A percentile compares a stretch with the other conserved stretches of the same genome.
phyloP scores from a whole-genome alignment of 1,140 invertebrate genomes.

The Zaprionus davidi region DNA sequence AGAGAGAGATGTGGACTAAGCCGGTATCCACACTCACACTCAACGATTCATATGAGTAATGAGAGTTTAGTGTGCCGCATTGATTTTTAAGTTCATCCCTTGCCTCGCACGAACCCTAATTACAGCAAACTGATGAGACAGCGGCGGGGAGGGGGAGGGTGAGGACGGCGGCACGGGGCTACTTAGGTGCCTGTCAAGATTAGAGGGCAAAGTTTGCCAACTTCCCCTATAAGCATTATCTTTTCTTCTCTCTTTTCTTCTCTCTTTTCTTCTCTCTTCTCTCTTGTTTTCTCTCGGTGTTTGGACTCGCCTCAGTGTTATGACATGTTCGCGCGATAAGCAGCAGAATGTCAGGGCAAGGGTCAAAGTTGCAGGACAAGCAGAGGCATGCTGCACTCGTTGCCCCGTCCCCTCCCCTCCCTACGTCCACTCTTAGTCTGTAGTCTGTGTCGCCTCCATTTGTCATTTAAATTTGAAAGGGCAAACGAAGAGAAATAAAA shows the following conservation, averaged over 20 bases:
- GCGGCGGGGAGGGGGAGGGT: neutral
- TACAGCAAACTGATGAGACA: slow-evolving; percentile 31
- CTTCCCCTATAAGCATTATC: slow-evolving; percentile 47
- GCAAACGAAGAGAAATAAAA: slow-evolving; percentile 62
- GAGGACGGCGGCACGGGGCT: slow-evolving; percentile 1
- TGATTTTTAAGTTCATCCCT: slow-evolving; percentile 65
- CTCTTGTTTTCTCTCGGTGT: slow-evolving; percentile 7
- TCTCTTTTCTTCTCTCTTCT: slow-evolving; percentile 15
- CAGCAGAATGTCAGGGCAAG: slow-evolving; percentile 62
- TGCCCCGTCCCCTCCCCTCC: neutral
- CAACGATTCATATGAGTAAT: slow-evolving; percentile 72
- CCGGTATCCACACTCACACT: neutral
- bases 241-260: slow-evolving; percentile 13
- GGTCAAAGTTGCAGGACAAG: slow-evolving; percentile 65
- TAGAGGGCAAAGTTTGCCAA: slow-evolving; percentile 67
- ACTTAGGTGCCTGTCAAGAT: slow-evolving; percentile 74
- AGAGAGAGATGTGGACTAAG: neutral
- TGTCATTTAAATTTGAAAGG: slow-evolving; percentile 79
- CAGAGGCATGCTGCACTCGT: slow-evolving; percentile 43
- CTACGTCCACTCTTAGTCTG: neutral
- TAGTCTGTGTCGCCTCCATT: slow-evolving; percentile 52
- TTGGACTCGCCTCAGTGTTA: slow-evolving; percentile 59
- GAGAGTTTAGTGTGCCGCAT: slow-evolving; percentile 69
- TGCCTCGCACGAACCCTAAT: slow-evolving; percentile 54
- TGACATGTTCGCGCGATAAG: slow-evolving; percentile 77